A percentile compares a stretch with the other conserved stretches of the same genome.
Evolutionary conservation across 2,797 vertebrate genomes (phyloP).

Genomic region (Pseudochirops cupreus): DNA sequence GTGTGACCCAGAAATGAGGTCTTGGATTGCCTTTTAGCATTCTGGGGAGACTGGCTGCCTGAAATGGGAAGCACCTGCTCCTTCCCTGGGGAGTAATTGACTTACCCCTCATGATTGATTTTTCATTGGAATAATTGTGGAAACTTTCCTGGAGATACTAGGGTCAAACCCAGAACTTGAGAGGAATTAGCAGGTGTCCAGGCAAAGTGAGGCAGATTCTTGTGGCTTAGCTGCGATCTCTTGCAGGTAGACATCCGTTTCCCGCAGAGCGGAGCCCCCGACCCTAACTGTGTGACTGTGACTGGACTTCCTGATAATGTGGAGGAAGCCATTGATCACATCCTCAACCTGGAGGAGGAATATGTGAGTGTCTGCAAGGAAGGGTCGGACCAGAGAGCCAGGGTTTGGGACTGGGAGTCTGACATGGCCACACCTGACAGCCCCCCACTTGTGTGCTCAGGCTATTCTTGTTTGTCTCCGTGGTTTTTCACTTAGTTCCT

Average conservation of each 20-base stretch:
- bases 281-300: conserved; percentile 96
- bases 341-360: conserved; percentile 98
- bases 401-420: too few species aligned
- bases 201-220: rapidly evolving
- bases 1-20: neutral
- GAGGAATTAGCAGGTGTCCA: rapidly evolving
- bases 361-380: conserved; percentile 88
- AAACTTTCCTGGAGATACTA: neutral
- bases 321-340: conserved; percentile 99
- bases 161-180: neutral
- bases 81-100: neutral
- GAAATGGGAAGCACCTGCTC: neutral
- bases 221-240: neutral
- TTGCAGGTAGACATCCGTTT: conserved; percentile 97
- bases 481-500: neutral
- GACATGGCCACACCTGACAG: too few species aligned
- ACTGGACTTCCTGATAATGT: conserved; percentile 97
- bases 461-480: too few species aligned
- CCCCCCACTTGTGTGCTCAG: too few species aligned
- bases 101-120: rapidly evolving
- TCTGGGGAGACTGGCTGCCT: neutral
- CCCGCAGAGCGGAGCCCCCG: conserved; percentile 95
- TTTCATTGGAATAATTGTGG: neutral
- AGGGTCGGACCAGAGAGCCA: neutral
- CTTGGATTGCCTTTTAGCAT: too few species aligned